Base-by-base conservation (phyloP, 2,888 invertebrate species). In the Lamellibrachia satsuma region DNA sequence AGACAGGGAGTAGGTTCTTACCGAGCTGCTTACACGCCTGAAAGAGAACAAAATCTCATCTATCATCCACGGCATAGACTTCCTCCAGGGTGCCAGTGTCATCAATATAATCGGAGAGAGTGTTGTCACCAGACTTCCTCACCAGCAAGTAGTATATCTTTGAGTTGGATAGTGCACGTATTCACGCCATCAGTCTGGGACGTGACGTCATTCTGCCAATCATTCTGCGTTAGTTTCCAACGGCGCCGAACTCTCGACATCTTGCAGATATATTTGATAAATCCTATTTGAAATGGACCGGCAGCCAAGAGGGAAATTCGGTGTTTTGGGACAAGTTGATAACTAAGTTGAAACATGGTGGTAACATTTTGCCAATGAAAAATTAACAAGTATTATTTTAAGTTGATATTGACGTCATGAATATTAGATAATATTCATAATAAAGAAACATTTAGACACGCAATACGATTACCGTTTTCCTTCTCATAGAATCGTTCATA, bases 71-170 rank as follows among this genome's bases (percentile, higher is more conserved):
- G 22, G 75, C 2, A 75, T 75, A 22, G 92, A 92, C 52, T 92
- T 92, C 75, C 39, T 92, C 2, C 92, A 90, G 7, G 92, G 92
- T 3, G 39, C 11, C 27, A 9, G 27, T 4, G 15, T 92, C 3
- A 51, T n/a, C 6, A 75, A 92, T 4, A 52, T n/a, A 27, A 92
- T 75, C 75, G 7, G 55, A 4, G 51, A 39, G 39, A 52, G 27
- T 92, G 6, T 15, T 92, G 15, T 39, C 39, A 8, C 57, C 52
- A 11, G 90, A 39, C 51, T 92, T 92, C 15, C 39, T 75, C 3
- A 8, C 27, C 39, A 92, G 92, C 52, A 39, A 75, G 7, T 92
- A 90, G 92, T 92, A 75, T n/a, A 75, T 7, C 27, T 52, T 75
- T 22, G 92, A 92, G 90, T 75, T 52, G 75, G 22, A 75, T 75